These are phyloP conservation scores for Agrotis clavis DNA, from an alignment of 2,888 invertebrate genomes.

Conservation along the genomic window DNA sequence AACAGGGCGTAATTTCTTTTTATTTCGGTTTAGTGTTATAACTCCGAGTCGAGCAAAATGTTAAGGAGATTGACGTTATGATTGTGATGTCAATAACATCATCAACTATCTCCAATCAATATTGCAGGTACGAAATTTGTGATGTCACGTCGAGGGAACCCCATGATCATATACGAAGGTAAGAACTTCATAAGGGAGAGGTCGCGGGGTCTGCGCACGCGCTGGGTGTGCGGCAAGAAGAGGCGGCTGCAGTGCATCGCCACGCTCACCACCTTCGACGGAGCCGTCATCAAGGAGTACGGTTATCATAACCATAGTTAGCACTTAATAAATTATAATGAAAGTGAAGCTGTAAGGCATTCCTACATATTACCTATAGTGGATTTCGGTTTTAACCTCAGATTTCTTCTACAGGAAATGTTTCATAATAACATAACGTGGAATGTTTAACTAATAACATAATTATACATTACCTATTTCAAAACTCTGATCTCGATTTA, in stretches of 20 bases:
- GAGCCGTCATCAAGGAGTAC: constrained; percentile 74
- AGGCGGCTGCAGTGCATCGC: constrained; percentile 79
- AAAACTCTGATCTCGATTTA: too few species aligned
- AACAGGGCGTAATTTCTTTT: too few species aligned
- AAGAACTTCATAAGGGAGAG: constrained; percentile 81
- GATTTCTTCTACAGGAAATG: too few species aligned
- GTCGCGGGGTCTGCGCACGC: constrained; percentile 70
- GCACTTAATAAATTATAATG: constrained; percentile 32
- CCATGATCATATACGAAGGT: constrained; percentile 80
- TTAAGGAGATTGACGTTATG: background rate
- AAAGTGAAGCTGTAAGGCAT: constrained; percentile 2
- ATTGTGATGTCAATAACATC: background rate
- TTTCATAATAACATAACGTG: too few species aligned
- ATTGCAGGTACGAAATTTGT: constrained; percentile 73
- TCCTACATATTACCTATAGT: background rate
- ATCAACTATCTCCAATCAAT: constrained; percentile 50
- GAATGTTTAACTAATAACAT: too few species aligned
- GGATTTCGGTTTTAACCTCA: too few species aligned
- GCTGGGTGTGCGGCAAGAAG: constrained; percentile 85
- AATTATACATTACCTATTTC: too few species aligned
- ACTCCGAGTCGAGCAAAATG: background rate
- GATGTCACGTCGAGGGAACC: constrained; percentile 81
- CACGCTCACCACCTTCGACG: constrained; percentile 77
- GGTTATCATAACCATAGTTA: constrained; percentile 82
- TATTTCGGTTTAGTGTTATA: background rate